Percentiles rank a stretch among this genome's conserved stretches.
Evolutionary conservation across 2,888 invertebrate genomes (phyloP).

Genomic region (Acrocyrtus sp.): DNA sequence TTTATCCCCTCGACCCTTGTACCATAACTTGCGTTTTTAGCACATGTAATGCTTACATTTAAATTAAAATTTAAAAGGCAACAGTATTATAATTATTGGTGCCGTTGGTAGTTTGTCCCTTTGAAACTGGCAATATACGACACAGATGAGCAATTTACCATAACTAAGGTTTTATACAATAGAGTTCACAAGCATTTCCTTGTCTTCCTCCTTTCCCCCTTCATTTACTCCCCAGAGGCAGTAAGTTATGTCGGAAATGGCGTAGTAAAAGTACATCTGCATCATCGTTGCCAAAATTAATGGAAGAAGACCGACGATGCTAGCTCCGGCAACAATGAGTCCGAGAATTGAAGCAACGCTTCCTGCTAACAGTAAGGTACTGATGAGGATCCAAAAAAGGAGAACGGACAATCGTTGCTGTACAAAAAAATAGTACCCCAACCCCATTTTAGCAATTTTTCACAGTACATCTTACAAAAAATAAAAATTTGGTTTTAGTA

Average conservation of each 20-base stretch:
- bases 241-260: constrained; percentile 54
- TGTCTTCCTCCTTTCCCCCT: constrained; percentile 53
- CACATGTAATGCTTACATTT: too few relatives aligned
- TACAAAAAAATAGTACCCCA: constrained; percentile 14
- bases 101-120: too few relatives aligned
- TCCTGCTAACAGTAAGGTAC: constrained; percentile 56
- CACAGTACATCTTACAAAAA: neutral
- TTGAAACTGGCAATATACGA: too few relatives aligned
- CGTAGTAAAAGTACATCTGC: constrained; percentile 54
- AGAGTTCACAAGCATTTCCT: constrained; percentile 53
- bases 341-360: constrained; percentile 51
- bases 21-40: too few relatives aligned
- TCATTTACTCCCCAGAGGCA: constrained; percentile 45
- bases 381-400: constrained; percentile 50
- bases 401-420: constrained; percentile 51
- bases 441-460: neutral
- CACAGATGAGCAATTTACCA: too few relatives aligned
- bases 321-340: constrained; percentile 50
- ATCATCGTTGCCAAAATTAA: constrained; percentile 44
- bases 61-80: too few relatives aligned
- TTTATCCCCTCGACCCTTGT: too few relatives aligned
- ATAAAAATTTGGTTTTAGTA: neutral
- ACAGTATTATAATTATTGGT: too few relatives aligned
- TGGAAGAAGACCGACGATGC: constrained; percentile 50
- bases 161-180: too few relatives aligned